phyloP scores from a whole-genome alignment of 2,113 vertebrate genomes.

The Phyllostomus discolor region DNA sequence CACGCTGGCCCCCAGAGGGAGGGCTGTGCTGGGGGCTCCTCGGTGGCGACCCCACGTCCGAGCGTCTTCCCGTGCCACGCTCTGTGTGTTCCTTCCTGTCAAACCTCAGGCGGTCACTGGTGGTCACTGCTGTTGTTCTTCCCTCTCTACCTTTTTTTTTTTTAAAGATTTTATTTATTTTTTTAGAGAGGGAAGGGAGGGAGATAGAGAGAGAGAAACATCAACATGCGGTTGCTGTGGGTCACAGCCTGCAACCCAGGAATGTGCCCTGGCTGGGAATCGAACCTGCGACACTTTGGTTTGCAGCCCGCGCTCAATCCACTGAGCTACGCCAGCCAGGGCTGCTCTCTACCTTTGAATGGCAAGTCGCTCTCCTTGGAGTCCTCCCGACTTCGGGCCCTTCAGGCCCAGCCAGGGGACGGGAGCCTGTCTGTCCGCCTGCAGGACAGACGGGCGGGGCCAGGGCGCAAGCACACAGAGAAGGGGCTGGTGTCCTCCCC shows the following conservation, averaged over 20 bases:
- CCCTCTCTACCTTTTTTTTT: neutral
- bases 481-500: neutral
- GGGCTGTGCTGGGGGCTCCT: neutral
- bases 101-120: neutral
- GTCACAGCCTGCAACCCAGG: too few relatives aligned
- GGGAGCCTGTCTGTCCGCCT: neutral
- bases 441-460: neutral
- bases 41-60: neutral
- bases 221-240: too few relatives aligned
- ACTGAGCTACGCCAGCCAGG: too few relatives aligned
- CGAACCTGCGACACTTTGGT: too few relatives aligned
- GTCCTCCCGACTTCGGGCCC: neutral
- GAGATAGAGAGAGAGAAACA: too few relatives aligned
- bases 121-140: accelerated
- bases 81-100: neutral
- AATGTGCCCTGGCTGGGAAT: too few relatives aligned
- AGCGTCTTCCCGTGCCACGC: neutral
- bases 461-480: neutral
- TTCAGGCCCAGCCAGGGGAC: neutral
- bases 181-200: too few relatives aligned
- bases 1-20: neutral
- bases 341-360: neutral
- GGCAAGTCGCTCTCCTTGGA: neutral
- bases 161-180: too few relatives aligned
- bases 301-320: too few relatives aligned